Evolutionary conservation across 2,888 invertebrate species (phyloP).

Genomic region (Carpatolechia fugitivella): DNA sequence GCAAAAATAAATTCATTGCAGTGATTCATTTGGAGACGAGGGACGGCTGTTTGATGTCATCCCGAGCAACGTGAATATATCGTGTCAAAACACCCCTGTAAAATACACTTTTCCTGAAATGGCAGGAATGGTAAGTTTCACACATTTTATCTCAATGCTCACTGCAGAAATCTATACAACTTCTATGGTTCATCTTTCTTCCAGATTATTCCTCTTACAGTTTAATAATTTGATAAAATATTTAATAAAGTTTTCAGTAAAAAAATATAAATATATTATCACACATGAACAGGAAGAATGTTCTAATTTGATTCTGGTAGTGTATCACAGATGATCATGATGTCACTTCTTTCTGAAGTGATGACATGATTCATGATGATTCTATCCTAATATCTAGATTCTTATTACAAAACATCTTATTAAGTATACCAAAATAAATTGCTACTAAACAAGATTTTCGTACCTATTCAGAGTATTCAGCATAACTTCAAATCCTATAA

Average conservation of each 20-base stretch:
- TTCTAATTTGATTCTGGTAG: not conserved
- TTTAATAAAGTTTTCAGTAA: not conserved
- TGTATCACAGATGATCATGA: not conserved
- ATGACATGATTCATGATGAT: slow-evolving; percentile 3
- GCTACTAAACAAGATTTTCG: too few species aligned
- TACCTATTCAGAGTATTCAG: too few species aligned
- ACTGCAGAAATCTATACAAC: not conserved
- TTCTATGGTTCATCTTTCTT: too few species aligned
- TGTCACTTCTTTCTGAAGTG: not conserved
- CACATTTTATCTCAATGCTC: not conserved
- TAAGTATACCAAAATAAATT: too few species aligned
- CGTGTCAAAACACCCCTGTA: slow-evolving; percentile 49
- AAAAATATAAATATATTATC: too few species aligned
- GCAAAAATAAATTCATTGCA: slow-evolving; percentile 51
- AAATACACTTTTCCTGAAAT: slow-evolving; percentile 40
- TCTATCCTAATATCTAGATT: not conserved
- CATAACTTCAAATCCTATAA: too few species aligned
- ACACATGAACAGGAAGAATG: too few species aligned
- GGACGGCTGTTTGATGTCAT: slow-evolving; percentile 58
- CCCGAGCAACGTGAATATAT: slow-evolving; percentile 63
- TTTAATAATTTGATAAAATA: not conserved
- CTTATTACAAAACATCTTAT: too few species aligned
- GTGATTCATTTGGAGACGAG: slow-evolving; percentile 43
- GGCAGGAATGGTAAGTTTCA: slow-evolving; percentile 67
- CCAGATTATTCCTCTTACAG: not conserved